Base-by-base conservation (phyloP, 2,888 invertebrate genomes). In the Monopis laevigella region DNA sequence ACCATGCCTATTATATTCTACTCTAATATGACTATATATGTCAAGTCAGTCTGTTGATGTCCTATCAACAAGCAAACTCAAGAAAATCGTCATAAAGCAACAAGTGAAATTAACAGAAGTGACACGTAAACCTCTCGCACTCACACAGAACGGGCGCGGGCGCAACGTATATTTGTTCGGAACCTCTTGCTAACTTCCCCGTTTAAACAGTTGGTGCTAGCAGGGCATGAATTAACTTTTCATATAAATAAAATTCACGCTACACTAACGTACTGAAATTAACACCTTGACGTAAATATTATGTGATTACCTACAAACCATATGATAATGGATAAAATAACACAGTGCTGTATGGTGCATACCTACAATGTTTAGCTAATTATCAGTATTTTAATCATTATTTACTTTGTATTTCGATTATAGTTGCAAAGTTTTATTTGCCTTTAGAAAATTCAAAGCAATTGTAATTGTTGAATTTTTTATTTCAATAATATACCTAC, bases 191-290 rank as follows among this genome's bases (percentile, higher is more conserved):
- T 80, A 80, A 78, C 80, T 78, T 70, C 59, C 49, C 55, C 74
- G 75, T 75, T 78, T 78, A 78, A 74, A 78, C 75, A 78, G 70
- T 69, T 69, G 70, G 65, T 68, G 70, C 74, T 68, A 70, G 72
- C 66, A 69, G 64, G 60, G 61, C 67, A 75, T 69, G 77, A 80
- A 80, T 80, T 78, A 77, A 72, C 74, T 80, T 80, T 78, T 78
- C 78, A 77, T 80, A 78, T 78, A 80, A 78, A 80, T 80, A 80
- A 80, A 80, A 78, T 80, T 80, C 77, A 80, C 78, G 77, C 66
- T 63, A 64, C 78, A 75, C 80, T 80, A 80, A 80, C 69, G 73
- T 78, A 74, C 72, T 73, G 77, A 80, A 77, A 78, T 80, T 80
- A 80, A 72, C 80, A 80, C 78, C 77, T 78, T 49, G 58, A 65